These are phyloP conservation scores for Ianthella basta DNA, from an alignment of 37 sponge, comb jelly and placozoan species.

Conservation along the genomic window DNA sequence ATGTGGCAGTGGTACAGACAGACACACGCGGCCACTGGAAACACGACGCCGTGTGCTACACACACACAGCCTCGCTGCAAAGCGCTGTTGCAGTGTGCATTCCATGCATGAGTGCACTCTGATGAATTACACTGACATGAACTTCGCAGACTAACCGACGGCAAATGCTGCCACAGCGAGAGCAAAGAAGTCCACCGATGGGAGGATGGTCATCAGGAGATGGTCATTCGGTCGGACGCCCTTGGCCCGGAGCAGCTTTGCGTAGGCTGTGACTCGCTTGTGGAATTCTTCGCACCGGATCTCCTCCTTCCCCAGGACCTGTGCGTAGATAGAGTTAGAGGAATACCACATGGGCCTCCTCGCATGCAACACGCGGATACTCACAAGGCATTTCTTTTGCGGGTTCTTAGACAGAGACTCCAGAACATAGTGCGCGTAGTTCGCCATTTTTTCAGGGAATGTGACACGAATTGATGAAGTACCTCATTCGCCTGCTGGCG, in stretches of 20 bases:
- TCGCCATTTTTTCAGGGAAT: slow-evolving; percentile 11
- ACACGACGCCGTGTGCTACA: too few relatives aligned
- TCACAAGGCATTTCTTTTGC: slow-evolving; percentile 61
- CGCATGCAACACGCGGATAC: not conserved
- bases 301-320: slow-evolving; percentile 44
- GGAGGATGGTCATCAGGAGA: slow-evolving; percentile 57
- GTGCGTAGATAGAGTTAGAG: not conserved
- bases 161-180: slow-evolving; percentile 57
- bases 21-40: too few relatives aligned
- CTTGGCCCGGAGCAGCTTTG: slow-evolving; percentile 40
- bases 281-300: slow-evolving; percentile 48
- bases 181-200: slow-evolving; percentile 73
- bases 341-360: not conserved
- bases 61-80: too few relatives aligned
- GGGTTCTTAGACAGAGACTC: slow-evolving; percentile 38
- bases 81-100: too few relatives aligned
- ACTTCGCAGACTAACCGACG: slow-evolving; percentile 41
- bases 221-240: slow-evolving; percentile 54
- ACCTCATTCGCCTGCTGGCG: not conserved
- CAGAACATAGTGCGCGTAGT: slow-evolving; percentile 55
- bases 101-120: too few relatives aligned
- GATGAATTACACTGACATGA: too few relatives aligned
- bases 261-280: slow-evolving; percentile 39
- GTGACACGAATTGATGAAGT: not conserved
- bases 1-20: too few relatives aligned